Evolutionary conservation across 1,140 invertebrate genomes (phyloP).

Genomic region (Cotesia glomerata): DNA sequence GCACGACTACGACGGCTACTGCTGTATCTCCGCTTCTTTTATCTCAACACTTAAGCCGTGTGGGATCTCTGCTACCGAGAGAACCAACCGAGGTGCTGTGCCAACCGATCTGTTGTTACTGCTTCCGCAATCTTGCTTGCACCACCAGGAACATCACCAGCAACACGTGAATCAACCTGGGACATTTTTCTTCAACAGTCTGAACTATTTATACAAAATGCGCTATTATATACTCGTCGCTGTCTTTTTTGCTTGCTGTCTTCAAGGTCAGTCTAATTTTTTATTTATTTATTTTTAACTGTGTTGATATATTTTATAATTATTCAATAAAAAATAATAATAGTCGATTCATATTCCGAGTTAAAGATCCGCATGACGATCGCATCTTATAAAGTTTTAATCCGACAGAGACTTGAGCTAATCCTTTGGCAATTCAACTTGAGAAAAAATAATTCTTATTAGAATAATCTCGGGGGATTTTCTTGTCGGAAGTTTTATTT

Average conservation of each 20-base stretch:
- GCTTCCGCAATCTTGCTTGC: slow-evolving; percentile 15
- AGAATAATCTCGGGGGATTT: no score
- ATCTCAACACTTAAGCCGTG: slow-evolving; percentile 31
- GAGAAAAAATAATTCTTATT: no score
- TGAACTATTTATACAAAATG: slow-evolving; percentile 45
- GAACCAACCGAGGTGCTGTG: background rate
- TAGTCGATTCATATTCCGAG: background rate
- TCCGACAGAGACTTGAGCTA: no score
- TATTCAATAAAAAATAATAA: background rate
- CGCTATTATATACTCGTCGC: slow-evolving; percentile 49
- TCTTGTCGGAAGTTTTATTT: no score
- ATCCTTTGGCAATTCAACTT: no score
- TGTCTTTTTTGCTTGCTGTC: slow-evolving; percentile 51
- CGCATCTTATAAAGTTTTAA: no score
- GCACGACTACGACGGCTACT: background rate
- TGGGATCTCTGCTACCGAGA: slow-evolving; percentile 1
- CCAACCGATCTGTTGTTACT: background rate
- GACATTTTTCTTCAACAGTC: background rate
- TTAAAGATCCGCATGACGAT: no score
- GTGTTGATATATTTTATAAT: background rate
- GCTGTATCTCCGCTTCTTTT: background rate
- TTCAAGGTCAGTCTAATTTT: slow-evolving; percentile 54
- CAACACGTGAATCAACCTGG: background rate
- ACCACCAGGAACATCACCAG: background rate
- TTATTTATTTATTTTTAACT: background rate